These are phyloP conservation scores for Hydractinia symbiolongicarpus DNA, from an alignment of 30 jellyfish, hydroid and myxozoan species.

Conservation along the genomic window DNA sequence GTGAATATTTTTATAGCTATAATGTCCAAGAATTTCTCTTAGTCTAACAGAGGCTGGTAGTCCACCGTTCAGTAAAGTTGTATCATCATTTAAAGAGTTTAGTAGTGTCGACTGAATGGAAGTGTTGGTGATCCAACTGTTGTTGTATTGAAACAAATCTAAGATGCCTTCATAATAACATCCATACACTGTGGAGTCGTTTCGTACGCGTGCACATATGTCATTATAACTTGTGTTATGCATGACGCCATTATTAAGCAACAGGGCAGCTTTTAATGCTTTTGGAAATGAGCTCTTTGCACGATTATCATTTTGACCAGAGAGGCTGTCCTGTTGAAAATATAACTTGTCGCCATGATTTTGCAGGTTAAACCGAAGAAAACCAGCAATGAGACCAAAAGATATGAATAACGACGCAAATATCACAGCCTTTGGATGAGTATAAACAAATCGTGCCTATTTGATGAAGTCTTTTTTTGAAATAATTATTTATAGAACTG, in stretches of 20 bases:
- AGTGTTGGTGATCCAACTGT: conserved; percentile 16
- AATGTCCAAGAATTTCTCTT: neutral
- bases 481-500: neutral
- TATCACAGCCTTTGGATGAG: conserved; percentile 35
- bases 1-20: neutral
- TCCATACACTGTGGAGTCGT: neutral
- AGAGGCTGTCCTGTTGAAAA: conserved; percentile 58
- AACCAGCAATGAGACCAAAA: conserved; percentile 52
- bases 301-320: conserved; percentile 41
- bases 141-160: conserved; percentile 40
- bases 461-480: conserved; percentile 41
- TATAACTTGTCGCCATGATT: conserved; percentile 52
- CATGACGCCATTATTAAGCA: conserved; percentile 25
- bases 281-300: no score
- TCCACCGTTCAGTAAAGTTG: neutral
- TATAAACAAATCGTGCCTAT: conserved; percentile 41
- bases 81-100: neutral
- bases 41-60: neutral
- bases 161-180: conserved; percentile 30
- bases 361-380: conserved; percentile 48
- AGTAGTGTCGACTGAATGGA: conserved; percentile 4
- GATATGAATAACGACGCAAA: conserved; percentile 31
- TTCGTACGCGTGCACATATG: conserved; percentile 28
- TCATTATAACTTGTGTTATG: conserved; percentile 16
- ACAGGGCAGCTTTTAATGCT: conserved; percentile 35